Percentiles rank a stretch among this genome's conserved stretches.
Conservation (phyloP, 23 tunicate species). For the Trididemnum clinides region DNA sequence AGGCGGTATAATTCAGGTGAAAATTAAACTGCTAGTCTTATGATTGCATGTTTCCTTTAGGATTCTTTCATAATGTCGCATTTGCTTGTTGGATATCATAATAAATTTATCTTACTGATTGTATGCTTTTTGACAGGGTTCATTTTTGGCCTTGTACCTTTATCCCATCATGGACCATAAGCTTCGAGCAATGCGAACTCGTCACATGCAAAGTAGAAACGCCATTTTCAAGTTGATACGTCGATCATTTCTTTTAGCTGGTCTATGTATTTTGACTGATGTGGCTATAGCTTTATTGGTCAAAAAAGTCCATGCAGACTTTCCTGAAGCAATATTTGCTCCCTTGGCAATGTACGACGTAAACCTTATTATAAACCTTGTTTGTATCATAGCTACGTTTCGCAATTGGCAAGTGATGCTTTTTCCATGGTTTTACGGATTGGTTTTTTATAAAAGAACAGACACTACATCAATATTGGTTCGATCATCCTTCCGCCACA, state of each 20-base stretch:
- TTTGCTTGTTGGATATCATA: too few relatives aligned
- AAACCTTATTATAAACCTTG: constrained; percentile 63
- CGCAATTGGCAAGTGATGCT: constrained; percentile 79
- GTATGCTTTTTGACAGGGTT: constrained; percentile 50
- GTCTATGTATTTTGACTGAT: constrained; percentile 82
- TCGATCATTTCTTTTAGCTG: constrained; percentile 73
- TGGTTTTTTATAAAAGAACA: too few relatives aligned
- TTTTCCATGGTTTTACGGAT: constrained; percentile 78
- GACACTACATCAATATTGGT: background rate
- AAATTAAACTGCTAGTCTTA: too few relatives aligned
- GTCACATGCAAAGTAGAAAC: constrained; percentile 55
- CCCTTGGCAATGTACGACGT: constrained; percentile 87
- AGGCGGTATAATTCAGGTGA: constrained; percentile 79
- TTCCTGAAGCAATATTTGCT: constrained; percentile 80
- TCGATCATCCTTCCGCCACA: background rate
- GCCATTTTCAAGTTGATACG: constrained; percentile 65
- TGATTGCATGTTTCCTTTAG: too few relatives aligned
- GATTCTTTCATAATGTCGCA: too few relatives aligned
- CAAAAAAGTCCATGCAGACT: constrained; percentile 35
- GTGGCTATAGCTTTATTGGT: constrained; percentile 75
- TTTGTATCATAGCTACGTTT: constrained; percentile 77
- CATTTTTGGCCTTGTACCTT: constrained; percentile 73
- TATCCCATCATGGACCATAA: constrained; percentile 95
- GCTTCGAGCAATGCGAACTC: constrained; percentile 66
- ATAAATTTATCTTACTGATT: too few relatives aligned